Evolutionary conservation across 2,113 vertebrate genomes (phyloP).

Genomic region (Gallinago media): DNA sequence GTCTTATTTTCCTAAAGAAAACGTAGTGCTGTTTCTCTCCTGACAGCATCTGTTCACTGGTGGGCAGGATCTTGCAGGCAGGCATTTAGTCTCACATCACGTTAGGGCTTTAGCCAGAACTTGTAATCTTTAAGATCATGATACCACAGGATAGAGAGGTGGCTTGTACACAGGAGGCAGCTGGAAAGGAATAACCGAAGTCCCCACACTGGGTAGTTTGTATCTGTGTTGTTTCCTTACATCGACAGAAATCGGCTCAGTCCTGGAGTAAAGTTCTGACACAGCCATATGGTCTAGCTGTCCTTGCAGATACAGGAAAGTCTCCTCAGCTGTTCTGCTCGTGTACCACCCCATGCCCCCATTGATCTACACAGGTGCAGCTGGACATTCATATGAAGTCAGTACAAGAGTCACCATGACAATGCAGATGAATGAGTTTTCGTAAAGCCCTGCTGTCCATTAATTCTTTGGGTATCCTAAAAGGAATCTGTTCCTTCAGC

Average conservation of each 20-base stretch:
- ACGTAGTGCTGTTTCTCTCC: neutral
- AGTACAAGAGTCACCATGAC: neutral
- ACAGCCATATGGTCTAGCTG: neutral
- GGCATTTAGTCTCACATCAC: neutral
- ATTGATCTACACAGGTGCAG: neutral
- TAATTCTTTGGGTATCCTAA: neutral
- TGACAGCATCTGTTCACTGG: rapidly evolving
- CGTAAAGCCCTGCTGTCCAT: neutral
- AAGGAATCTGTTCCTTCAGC: neutral
- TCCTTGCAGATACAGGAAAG: neutral
- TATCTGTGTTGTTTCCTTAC: neutral
- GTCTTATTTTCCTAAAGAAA: neutral
- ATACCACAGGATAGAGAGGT: neutral
- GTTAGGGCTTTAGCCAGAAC: neutral
- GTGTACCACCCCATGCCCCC: neutral
- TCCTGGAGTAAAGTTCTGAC: neutral
- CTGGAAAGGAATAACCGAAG: neutral
- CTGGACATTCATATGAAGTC: neutral
- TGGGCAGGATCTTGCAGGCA: neutral
- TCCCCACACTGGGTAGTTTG: neutral
- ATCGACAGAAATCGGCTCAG: neutral
- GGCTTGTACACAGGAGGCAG: neutral
- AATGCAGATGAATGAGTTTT: neutral
- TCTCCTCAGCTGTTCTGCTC: neutral
- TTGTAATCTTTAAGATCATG: neutral